These are phyloP conservation scores for Netelia inedita DNA, from an alignment of 2,888 invertebrate genomes.

Conservation along the genomic window DNA sequence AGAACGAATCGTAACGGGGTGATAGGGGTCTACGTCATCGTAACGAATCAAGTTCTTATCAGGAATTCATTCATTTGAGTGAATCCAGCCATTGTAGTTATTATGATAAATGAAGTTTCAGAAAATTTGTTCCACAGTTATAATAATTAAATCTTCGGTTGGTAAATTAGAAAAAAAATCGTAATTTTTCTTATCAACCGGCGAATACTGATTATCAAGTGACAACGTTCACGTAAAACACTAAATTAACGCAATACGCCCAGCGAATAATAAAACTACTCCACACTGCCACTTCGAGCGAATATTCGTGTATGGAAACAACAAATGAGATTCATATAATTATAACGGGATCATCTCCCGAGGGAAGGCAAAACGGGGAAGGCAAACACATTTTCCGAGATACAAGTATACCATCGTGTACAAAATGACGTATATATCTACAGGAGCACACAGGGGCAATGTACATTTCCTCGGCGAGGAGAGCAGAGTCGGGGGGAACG, in stretches of 20 bases:
- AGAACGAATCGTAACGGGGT: too few relatives aligned
- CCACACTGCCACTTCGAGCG: not conserved
- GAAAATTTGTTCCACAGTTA: too few relatives aligned
- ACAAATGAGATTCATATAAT: constrained; percentile 79
- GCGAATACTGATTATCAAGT: too few relatives aligned
- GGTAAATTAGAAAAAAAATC: too few relatives aligned
- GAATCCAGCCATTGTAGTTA: too few relatives aligned
- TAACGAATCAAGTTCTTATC: too few relatives aligned
- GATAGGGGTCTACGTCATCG: too few relatives aligned
- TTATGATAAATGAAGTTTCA: too few relatives aligned
- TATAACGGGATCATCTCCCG: constrained; percentile 80
- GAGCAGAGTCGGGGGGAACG: not conserved
- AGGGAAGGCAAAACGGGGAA: constrained; percentile 76
- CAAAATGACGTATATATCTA: constrained; percentile 26
- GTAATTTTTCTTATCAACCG: too few relatives aligned
- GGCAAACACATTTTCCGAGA: constrained; percentile 76
- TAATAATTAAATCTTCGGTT: too few relatives aligned
- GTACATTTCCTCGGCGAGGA: constrained; percentile 25
- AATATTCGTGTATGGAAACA: constrained; percentile 62
- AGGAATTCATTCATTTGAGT: too few relatives aligned
- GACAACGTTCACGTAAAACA: constrained; percentile 16
- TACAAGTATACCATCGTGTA: constrained; percentile 44
- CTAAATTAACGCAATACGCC: constrained; percentile 4
- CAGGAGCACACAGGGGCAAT: constrained; percentile 17
- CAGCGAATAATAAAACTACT: constrained; percentile 18